Conservation (phyloP, 2,888 invertebrate species). For the Papilio elwesi region DNA sequence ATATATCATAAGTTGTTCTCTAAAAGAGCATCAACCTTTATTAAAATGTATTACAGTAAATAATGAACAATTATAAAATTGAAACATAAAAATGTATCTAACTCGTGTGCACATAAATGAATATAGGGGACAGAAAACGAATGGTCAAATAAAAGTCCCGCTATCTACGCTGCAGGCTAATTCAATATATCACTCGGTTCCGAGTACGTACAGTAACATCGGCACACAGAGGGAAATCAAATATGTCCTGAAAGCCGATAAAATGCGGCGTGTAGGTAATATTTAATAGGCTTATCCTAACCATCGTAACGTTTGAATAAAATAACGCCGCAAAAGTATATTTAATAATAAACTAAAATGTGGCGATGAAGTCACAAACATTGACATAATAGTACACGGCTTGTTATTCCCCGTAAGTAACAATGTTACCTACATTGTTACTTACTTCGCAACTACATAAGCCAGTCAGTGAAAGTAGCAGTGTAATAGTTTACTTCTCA, state of each 20-base stretch:
- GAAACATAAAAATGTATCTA: background rate
- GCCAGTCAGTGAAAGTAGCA: no score
- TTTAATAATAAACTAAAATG: no score
- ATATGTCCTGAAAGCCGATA: constrained; percentile 1
- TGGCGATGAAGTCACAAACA: no score
- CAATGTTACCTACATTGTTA: no score
- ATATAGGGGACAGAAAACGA: background rate
- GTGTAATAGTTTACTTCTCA: no score
- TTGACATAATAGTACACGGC: no score
- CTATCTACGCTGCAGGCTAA: constrained; percentile 35
- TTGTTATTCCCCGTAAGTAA: no score
- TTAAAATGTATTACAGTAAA: background rate
- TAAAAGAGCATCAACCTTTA: no score
- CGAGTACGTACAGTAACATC: background rate
- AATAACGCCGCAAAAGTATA: background rate
- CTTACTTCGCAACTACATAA: no score
- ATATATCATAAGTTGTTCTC: no score
- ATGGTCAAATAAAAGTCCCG: constrained; percentile 24
- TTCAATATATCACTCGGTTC: constrained; percentile 37
- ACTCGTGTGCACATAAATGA: background rate
- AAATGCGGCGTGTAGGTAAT: background rate
- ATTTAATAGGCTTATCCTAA: background rate
- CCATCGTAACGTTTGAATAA: background rate
- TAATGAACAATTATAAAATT: background rate
- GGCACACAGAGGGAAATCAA: background rate